Evolutionary conservation across 2,113 vertebrate genomes (phyloP).

Genomic region (Mesitornis unicolor): DNA sequence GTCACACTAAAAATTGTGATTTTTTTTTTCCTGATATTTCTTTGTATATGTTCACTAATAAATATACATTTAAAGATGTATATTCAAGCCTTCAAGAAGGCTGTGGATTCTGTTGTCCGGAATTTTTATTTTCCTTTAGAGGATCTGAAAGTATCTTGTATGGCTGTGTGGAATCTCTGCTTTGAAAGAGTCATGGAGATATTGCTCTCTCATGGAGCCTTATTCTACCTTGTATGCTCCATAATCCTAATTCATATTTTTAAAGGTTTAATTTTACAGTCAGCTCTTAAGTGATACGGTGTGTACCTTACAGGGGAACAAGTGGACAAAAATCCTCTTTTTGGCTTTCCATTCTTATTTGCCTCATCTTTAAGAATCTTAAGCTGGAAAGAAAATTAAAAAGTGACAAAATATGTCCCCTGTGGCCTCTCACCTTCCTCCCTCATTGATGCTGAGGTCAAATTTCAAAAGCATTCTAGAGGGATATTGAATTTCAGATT

Average conservation of each 20-base stretch:
- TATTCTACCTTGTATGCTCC: neutral
- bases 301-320: neutral
- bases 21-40: neutral
- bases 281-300: neutral
- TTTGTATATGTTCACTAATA: neutral
- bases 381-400: neutral
- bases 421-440: constrained; percentile 39
- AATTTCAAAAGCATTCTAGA: constrained; percentile 76
- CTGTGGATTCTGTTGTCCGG: neutral
- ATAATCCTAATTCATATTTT: neutral
- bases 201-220: neutral
- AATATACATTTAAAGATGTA: neutral
- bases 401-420: constrained; percentile 5
- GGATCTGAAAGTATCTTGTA: neutral
- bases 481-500: constrained; percentile 71
- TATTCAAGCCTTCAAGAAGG: neutral
- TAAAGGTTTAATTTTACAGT: neutral
- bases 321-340: neutral
- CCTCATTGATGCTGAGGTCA: constrained; percentile 11
- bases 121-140: neutral
- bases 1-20: neutral
- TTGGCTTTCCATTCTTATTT: neutral
- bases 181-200: neutral
- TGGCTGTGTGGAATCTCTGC: neutral
- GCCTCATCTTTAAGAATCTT: neutral